Evolutionary conservation across 1,140 invertebrate species (phyloP), one percentile per base, ranked within the genome.

Genomic region (Drosophila erecta): DNA sequence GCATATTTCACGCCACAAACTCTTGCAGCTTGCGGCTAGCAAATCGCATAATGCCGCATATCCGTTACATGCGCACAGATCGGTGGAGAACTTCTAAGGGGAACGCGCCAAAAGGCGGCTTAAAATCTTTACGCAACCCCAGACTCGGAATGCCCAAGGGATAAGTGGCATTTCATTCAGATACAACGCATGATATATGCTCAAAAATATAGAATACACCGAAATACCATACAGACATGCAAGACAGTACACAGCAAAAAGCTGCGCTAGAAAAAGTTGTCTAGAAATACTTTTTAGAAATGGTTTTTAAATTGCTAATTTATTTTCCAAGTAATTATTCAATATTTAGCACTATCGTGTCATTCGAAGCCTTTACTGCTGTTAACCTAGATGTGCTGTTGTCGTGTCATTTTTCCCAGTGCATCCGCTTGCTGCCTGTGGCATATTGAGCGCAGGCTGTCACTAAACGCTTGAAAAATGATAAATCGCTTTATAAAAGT

Each of bases 401-500:
- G 35, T 17, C 2, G 49, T 5, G 10, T 17, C 17, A 4, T 33
- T 58, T 61, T 5, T 33, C 15, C 1, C 54, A 1, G 50, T 46
- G 15, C 57, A 38, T 20, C 24, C 41, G 44, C 76, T 30, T 60
- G 22, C 38, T 49, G 40, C 17, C 51, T 83, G 80, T 79, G 59
- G 70, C 64, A 81, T 78, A 86, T 81, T 59, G 87, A 86, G 79
- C 76, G 76, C 73, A 66, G 43, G 76, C 79, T 90, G 83, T 84
- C 83, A 90, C 66, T 90, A 87, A 90, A 83, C 77, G 79, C 83
- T 83, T 66, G 76, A 55, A 77, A 77, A 83, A 90, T 90, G 87
- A 90, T 90, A 90, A 90, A 90, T 90, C 79, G 79, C 79, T 90
- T 90, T 90, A 90, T 84, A 90, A 90, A 87, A 90, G 87, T 84